These are phyloP conservation scores for Bovichtus variegatus DNA, from an alignment of 2,797 vertebrate genomes.

Conservation along the genomic window DNA sequence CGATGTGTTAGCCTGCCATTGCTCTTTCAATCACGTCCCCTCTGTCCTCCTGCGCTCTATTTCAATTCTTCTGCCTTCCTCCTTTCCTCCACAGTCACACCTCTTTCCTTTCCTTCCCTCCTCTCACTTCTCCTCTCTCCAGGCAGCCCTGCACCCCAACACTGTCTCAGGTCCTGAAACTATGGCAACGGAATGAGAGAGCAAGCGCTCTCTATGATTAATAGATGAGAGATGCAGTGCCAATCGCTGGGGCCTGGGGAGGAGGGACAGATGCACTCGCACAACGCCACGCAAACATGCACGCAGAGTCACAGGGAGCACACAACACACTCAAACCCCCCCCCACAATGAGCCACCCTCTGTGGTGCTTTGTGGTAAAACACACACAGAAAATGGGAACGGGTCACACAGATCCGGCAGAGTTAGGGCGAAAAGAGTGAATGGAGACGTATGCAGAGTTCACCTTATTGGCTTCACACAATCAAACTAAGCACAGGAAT, in stretches of 20 bases:
- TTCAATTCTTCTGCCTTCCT: slow-evolving; percentile 66
- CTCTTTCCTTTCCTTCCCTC: slow-evolving; percentile 58
- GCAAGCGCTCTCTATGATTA: slow-evolving; percentile 97
- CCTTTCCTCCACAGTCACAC: slow-evolving; percentile 45
- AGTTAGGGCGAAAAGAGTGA: slow-evolving; percentile 38
- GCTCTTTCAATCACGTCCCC: slow-evolving; percentile 81
- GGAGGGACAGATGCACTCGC: slow-evolving; percentile 84
- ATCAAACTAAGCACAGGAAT: slow-evolving; percentile 62
- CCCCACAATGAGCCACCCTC: slow-evolving; percentile 60
- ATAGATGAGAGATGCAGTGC: slow-evolving; percentile 97
- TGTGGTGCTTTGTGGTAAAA: slow-evolving; percentile 48
- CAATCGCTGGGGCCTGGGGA: slow-evolving; percentile 87
- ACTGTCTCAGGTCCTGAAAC: slow-evolving; percentile 96
- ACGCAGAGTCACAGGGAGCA: slow-evolving; percentile 48
- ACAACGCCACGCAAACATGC: slow-evolving; percentile 71
- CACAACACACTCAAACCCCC: slow-evolving; percentile 53
- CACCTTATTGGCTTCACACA: slow-evolving; percentile 49
- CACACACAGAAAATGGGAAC: slow-evolving; percentile 43
- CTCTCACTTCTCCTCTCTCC: slow-evolving; percentile 87
- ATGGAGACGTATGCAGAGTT: slow-evolving; percentile 42
- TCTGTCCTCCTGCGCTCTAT: slow-evolving; percentile 81
- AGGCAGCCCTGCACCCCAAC: slow-evolving; percentile 94
- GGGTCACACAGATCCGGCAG: slow-evolving; percentile 28
- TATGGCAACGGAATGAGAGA: slow-evolving; percentile 99
- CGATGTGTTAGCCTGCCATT: slow-evolving; percentile 55